Percentiles rank a stretch among this genome's conserved stretches.
Evolutionary conservation across 2,888 invertebrate genomes (phyloP).

Genomic region (Dorcus hopei): DNA sequence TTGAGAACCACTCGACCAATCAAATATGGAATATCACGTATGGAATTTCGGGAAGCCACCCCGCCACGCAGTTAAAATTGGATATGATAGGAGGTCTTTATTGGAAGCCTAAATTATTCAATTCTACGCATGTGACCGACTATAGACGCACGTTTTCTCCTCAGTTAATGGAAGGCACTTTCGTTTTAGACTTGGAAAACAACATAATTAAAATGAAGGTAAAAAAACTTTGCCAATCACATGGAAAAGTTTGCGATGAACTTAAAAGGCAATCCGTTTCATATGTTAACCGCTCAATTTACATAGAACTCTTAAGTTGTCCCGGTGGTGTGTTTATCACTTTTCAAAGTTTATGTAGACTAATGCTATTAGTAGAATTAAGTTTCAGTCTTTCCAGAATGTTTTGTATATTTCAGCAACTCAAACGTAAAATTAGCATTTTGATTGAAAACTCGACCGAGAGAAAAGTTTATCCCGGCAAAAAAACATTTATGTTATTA

Average conservation of each 20-base stretch:
- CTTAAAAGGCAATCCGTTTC: conserved; percentile 12
- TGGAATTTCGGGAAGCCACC: conserved; percentile 63
- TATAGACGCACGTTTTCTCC: conserved; percentile 59
- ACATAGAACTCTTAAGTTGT: background rate
- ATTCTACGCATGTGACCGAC: conserved; percentile 48
- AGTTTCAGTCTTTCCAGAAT: background rate
- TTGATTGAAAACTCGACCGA: background rate
- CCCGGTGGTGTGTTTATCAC: conserved; percentile 1
- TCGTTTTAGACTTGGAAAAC: conserved; percentile 54
- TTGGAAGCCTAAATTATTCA: conserved; percentile 44
- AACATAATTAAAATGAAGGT: conserved; percentile 68
- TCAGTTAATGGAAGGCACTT: conserved; percentile 55
- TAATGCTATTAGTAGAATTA: conserved; percentile 2
- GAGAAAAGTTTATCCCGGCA: background rate
- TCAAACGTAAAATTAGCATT: background rate
- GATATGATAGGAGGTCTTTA: conserved; percentile 55
- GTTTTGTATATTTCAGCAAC: background rate
- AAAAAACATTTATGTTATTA: no score
- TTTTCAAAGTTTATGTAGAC: background rate
- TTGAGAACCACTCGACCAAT: conserved; percentile 60
- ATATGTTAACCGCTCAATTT: conserved; percentile 13
- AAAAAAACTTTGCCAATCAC: conserved; percentile 21
- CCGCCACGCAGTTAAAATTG: conserved; percentile 64
- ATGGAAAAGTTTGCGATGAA: conserved; percentile 4
- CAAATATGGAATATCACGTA: conserved; percentile 65